Evolutionary conservation across 1,140 invertebrate species (phyloP).

Genomic region (Aphelenchoides besseyi): DNA sequence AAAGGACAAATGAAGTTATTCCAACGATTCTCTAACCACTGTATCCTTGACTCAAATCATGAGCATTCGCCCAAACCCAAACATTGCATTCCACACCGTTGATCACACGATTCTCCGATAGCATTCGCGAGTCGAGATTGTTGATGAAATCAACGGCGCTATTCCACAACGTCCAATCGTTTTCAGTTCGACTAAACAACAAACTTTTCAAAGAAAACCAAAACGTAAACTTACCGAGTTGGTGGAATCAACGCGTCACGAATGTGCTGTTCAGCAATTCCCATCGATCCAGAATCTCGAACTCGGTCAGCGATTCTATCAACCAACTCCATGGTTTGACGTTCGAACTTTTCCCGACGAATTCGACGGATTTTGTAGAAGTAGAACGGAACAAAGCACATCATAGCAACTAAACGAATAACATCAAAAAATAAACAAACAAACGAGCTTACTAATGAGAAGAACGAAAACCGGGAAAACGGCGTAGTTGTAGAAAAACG

Average conservation of each 20-base stretch:
- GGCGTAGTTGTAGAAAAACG: slow-evolving; percentile 52
- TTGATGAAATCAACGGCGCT: slow-evolving; percentile 50
- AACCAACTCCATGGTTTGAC: slow-evolving; percentile 32
- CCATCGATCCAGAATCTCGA: slow-evolving; percentile 35
- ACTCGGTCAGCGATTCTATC: slow-evolving; percentile 50
- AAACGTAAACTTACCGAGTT: slow-evolving; percentile 27
- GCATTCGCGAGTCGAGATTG: slow-evolving; percentile 50
- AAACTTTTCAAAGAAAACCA: not conserved
- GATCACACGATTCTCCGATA: slow-evolving; percentile 49
- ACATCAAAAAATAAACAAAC: not conserved
- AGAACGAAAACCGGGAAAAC: slow-evolving; percentile 36
- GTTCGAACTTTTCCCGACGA: slow-evolving; percentile 25
- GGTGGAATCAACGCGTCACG: slow-evolving; percentile 49
- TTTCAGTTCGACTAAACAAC: slow-evolving; percentile 34
- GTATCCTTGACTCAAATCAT: slow-evolving; percentile 25
- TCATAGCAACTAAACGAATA: slow-evolving; percentile 37
- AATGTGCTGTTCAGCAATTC: slow-evolving; percentile 52
- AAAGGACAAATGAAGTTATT: slow-evolving; percentile 13
- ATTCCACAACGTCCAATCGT: slow-evolving; percentile 41
- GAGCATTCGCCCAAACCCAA: slow-evolving; percentile 49
- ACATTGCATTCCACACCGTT: slow-evolving; percentile 56
- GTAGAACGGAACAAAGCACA: slow-evolving; percentile 23
- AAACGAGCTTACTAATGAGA: slow-evolving; percentile 27
- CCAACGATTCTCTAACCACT: slow-evolving; percentile 1
- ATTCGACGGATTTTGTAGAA: slow-evolving; percentile 20